Conservation (phyloP, 2,888 invertebrate species). For the Panorpa germanica region DNA sequence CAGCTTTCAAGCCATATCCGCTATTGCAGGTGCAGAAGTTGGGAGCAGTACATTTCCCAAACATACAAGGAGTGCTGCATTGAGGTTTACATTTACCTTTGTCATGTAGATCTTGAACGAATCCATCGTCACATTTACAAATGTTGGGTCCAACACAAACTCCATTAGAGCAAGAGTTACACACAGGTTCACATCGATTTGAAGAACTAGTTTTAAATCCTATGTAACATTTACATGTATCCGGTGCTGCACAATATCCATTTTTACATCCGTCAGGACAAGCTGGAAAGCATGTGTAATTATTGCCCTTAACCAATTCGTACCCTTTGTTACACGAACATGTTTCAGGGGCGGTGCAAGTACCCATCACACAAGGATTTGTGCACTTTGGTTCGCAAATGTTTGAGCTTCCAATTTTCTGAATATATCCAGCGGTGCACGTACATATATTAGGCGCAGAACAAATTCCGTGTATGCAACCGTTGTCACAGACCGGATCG, state of each 20-base stretch:
- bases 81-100: too few relatives aligned
- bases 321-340: slow-evolving; percentile 38
- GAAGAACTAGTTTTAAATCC: slow-evolving; percentile 26
- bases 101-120: slow-evolving; percentile 15
- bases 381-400: too few relatives aligned
- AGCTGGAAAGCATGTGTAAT: slow-evolving; percentile 16
- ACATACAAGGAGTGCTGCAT: too few relatives aligned
- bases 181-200: slow-evolving; percentile 24
- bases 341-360: slow-evolving; percentile 31
- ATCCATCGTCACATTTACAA: slow-evolving; percentile 27
- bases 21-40: slow-evolving; percentile 17
- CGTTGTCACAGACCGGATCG: slow-evolving; percentile 36
- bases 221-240: slow-evolving; percentile 31
- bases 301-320: slow-evolving; percentile 18
- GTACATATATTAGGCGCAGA: slow-evolving; percentile 31
- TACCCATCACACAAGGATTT: slow-evolving; percentile 33
- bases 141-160: slow-evolving; percentile 27
- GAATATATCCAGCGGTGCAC: slow-evolving; percentile 25
- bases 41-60: slow-evolving; percentile 16
- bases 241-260: slow-evolving; percentile 29
- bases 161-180: slow-evolving; percentile 23
- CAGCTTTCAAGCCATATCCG: slow-evolving; percentile 10
- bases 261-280: slow-evolving; percentile 20
- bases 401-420: too few relatives aligned
- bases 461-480: slow-evolving; percentile 35